These are phyloP conservation scores for Thecocarcelia acutangulata DNA, from an alignment of 2,888 invertebrate species.

Conservation along the genomic window DNA sequence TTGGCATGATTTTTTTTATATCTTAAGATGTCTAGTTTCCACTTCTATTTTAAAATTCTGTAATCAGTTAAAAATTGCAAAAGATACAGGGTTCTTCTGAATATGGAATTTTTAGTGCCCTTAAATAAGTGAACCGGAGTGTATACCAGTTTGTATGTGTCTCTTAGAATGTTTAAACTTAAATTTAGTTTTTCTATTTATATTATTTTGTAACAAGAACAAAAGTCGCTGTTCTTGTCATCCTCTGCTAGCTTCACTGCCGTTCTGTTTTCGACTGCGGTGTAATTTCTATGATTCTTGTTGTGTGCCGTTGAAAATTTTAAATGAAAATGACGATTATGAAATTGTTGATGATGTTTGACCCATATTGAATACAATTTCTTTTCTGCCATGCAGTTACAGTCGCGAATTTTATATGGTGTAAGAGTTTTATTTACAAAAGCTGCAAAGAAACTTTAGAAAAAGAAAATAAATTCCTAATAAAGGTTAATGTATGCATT, in stretches of 20 bases:
- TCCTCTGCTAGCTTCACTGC: not conserved
- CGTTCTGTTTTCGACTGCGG: constrained; percentile 37
- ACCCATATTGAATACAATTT: constrained; percentile 68
- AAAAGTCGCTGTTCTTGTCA: constrained; percentile 36
- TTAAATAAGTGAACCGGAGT: no score
- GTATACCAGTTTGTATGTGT: no score
- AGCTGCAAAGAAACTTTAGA: constrained; percentile 30
- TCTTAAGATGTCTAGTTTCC: no score
- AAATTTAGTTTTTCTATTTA: constrained; percentile 5
- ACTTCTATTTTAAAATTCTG: no score
- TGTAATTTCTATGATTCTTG: constrained; percentile 35
- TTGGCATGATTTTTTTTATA: no score
- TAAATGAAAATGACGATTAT: constrained; percentile 34
- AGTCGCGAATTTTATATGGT: constrained; percentile 58
- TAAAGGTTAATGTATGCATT: constrained; percentile 25
- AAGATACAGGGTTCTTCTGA: no score
- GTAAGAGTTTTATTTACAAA: constrained; percentile 28
- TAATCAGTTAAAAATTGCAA: no score
- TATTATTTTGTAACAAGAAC: constrained; percentile 36
- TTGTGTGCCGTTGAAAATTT: constrained; percentile 16
- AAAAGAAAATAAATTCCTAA: constrained; percentile 10
- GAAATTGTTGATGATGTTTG: constrained; percentile 67
- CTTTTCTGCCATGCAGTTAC: constrained; percentile 51
- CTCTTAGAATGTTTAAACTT: not conserved
- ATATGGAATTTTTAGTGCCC: no score